Base-by-base conservation (phyloP, 2,797 vertebrate genomes). In the Amniataba percoides region DNA sequence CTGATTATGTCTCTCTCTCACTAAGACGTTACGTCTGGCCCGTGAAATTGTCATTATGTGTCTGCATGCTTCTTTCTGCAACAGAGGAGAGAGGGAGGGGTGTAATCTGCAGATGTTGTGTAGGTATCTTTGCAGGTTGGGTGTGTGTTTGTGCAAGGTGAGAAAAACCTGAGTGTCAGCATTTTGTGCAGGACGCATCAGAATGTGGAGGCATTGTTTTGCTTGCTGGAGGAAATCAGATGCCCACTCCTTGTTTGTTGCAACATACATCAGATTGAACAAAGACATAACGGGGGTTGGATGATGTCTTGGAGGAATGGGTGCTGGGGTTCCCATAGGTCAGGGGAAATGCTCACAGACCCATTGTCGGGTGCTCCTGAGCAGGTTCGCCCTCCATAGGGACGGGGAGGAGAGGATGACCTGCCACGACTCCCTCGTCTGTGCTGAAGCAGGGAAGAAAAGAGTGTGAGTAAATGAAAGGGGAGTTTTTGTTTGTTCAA, bases 401-500 rank as follows among this genome's bases (percentile, higher is more conserved):
- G 70, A 73, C 58, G n/a, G 75, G 79, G 83, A 86, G 71, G 81
- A 78, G 80, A 82, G 25, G 51, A 59, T 91, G 88, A 89, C 80
- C 80, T 78, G 62, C 58, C 27, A 10, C 53, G 82, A 76, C 81
- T 89, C 61, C 85, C 46, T 21, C 0, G 53, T 21, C 60, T 82
- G 49, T 64, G 55, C 66, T 75, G 73, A 81, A 69, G 57, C 25
- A 7, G 64, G 74, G 51, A 77, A 73, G 75, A 79, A 62, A 63
- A 13, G 66, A 34, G n/a, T 53, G 42, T 69, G 82, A 81, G 64
- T 69, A 68, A 87, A 81, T 77, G 62, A 52, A 77, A 63, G 77
- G 75, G 79, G 75, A 55, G 76, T 68, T 73, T 19, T 34, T 57
- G 34, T 52, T 82, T 69, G 66, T 81, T 71, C 4, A 51, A 71